Evolutionary conservation across 2,888 invertebrate genomes (phyloP), one percentile per base, ranked within the genome.

Genomic region (Cerceris ruficornis): DNA sequence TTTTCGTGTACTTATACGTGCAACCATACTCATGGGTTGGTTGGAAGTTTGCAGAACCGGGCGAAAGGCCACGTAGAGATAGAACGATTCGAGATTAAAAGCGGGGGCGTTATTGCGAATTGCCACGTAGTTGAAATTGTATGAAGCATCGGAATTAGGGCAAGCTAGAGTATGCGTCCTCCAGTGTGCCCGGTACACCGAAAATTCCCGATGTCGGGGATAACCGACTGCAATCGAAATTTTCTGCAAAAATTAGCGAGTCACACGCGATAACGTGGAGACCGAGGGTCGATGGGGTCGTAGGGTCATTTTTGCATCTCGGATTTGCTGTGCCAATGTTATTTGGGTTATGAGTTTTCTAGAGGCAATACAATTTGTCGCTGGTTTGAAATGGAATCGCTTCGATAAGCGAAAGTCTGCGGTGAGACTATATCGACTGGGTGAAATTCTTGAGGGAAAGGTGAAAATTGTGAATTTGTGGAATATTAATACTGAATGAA

Each of bases 81-180:
- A 67, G 66, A 84, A 84, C 75, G 71, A 80, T 69, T 69, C 74
- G 82, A 84, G 84, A 84, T 84, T 84, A 84, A 80, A 77, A 80
- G 74, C 77, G 75, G 2, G 54, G 59, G 66, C 78, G 67, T 84
- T 81, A 84, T 84, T 82, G 76, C 81, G 62, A 82, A 74, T 78
- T 80, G 77, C 78, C 74, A 77, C 77, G 75, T 84, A 84, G 78
- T 84, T 81, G 82, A 84, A 84, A 82, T 81, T 77, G 69, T 81
- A 75, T 39, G 50, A 75, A 69, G 52, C 72, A 14, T 7, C 7
- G 58, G 55, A 82, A 82, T 75, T 69, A 50, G 75, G 61, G 60
- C 67, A 49, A 43, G 58, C 17, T 49, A 39, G 52, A 11, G 42
- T 7, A 41, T 43, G 15, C 58, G 43, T 39, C 7, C 52, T 14